Percentiles rank a stretch among this genome's conserved stretches.
Evolutionary conservation across 2,797 vertebrate species (phyloP).

Genomic region (Esox lucius): DNA sequence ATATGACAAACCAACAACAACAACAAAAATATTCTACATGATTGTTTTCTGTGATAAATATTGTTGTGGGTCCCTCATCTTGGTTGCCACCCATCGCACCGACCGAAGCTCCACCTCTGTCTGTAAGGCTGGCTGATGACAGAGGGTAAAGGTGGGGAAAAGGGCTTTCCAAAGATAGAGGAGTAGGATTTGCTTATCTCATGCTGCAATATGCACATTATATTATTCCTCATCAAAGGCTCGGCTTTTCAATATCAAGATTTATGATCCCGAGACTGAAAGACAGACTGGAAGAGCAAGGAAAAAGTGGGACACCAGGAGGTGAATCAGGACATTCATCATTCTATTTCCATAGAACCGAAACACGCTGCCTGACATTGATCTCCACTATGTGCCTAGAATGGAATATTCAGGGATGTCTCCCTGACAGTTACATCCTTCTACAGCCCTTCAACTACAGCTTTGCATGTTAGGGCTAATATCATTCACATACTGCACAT

Average conservation of each 20-base stretch:
- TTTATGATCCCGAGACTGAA: constrained; percentile 41
- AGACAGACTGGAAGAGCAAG: background rate
- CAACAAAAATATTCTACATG: too few relatives aligned
- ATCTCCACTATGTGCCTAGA: constrained; percentile 17
- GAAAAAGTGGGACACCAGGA: constrained; percentile 47
- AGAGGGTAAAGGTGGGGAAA: constrained; percentile 61
- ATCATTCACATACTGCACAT: background rate
- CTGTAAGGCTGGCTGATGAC: constrained; percentile 54
- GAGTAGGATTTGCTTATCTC: constrained; percentile 54
- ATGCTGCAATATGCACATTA: constrained; percentile 61
- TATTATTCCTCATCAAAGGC: constrained; percentile 65
- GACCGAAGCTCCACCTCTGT: background rate
- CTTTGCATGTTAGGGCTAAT: background rate
- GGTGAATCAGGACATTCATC: constrained; percentile 59
- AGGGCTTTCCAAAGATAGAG: constrained; percentile 43
- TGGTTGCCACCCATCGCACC: too few relatives aligned
- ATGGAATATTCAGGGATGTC: constrained; percentile 17
- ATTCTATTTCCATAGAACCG: constrained; percentile 27
- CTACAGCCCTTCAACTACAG: constrained; percentile 21
- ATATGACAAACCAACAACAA: too few relatives aligned
- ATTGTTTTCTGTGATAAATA: too few relatives aligned
- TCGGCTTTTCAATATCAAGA: constrained; percentile 64
- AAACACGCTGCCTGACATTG: constrained; percentile 31
- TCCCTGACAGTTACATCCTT: constrained; percentile 29
- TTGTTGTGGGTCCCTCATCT: too few relatives aligned